These are phyloP conservation scores for Strix aluco DNA, from an alignment of 2,113 vertebrate genomes.

Conservation along the genomic window DNA sequence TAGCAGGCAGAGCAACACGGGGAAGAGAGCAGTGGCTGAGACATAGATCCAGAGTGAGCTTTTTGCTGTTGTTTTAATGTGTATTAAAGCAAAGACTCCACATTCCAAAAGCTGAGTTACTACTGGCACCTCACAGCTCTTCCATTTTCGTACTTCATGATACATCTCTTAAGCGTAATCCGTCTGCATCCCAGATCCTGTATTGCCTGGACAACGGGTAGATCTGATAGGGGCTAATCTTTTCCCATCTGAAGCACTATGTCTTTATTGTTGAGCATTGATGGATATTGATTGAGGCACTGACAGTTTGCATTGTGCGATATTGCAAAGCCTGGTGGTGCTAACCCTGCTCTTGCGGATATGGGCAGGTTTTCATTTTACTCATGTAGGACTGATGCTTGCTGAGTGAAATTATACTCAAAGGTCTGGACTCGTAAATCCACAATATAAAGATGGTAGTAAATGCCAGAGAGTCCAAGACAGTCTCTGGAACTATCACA, in stretches of 20 bases:
- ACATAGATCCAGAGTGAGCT: not conserved
- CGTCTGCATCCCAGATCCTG: not conserved
- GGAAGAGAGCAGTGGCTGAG: constrained; percentile 33
- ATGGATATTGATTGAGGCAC: constrained; percentile 11
- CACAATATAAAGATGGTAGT: not conserved
- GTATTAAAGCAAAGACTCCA: not conserved
- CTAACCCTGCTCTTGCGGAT: not conserved
- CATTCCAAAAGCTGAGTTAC: not conserved
- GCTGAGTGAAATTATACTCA: not conserved
- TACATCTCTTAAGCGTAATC: not conserved
- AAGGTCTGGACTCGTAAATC: constrained; percentile 7
- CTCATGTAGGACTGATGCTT: not conserved
- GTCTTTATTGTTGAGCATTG: constrained; percentile 34
- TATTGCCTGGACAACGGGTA: not conserved
- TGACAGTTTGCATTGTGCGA: not conserved
- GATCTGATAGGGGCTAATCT: constrained; percentile 25
- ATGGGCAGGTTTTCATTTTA: not conserved
- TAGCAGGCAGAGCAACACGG: constrained; percentile 44
- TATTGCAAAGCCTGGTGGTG: not conserved
- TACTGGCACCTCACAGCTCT: not conserved
- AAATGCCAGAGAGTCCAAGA: not conserved
- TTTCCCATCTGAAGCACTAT: not conserved
- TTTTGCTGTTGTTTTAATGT: constrained; percentile 9
- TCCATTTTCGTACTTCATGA: not conserved
- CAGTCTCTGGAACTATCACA: not conserved